Base-by-base conservation (phyloP, 1,140 invertebrate species). In the Drosophila obscura region DNA sequence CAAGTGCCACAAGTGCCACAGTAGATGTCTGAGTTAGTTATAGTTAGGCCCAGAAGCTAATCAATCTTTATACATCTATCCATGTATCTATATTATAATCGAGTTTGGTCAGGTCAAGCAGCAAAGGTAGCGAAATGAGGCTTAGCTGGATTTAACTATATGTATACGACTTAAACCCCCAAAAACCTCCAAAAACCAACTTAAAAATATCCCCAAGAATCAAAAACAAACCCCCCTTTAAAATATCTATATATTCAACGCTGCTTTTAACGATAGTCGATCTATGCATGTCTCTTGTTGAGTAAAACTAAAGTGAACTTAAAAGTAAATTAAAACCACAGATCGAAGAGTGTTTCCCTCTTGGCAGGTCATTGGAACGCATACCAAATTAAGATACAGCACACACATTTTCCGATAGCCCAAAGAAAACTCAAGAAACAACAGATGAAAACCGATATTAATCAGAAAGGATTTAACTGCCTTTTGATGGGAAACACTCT, bases 81-180 rank as follows among this genome's bases (percentile, higher is more conserved):
- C 5, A 28, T 28, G 5, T 28, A 28, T 28, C 26, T 28, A 28
- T 28, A 5, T 7, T 71, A 56, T 26, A 62, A 39, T 50, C 24
- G 22, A 49, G 46, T 57, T 60, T 43, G 55, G 26, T 67, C 63
- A 88, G 83, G 82, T 78, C 66, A 82, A 67, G 78, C 82, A 87
- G 82, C 82, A 57, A 74, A 65, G 82, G 90, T 91, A 91, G 90
- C 90, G 90, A 91, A 91, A 91, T 91, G 90, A 91, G 90, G 90
- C 75, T 88, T 81, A 90, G 82, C 77, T 91, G 90, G 90, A 91
- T 91, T 87, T 87, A 61, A 78, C 11, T 13, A 48, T 59, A 39
- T 39, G 11, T 39, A 61, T 49, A 69, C 48, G 64, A 50, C 39
- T 46, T 39, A 69, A 69, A 58, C 16, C 44, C 55, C 16, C 7